These are phyloP conservation scores for Flexamia atlantica DNA, from an alignment of 2,888 invertebrate species.

Conservation along the genomic window DNA sequence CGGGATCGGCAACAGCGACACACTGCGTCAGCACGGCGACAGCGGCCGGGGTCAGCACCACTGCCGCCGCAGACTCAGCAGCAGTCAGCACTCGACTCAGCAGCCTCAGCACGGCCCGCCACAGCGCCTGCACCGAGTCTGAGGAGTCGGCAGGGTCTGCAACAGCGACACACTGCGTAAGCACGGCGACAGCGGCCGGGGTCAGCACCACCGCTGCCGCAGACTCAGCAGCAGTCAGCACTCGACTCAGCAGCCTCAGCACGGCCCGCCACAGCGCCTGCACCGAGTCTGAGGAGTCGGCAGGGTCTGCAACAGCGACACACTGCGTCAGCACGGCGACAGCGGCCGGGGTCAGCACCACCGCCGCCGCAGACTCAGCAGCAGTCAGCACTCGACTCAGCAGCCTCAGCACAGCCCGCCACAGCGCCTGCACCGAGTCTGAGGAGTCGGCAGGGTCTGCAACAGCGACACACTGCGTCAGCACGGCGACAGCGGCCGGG, in stretches of 20 bases:
- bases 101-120: conserved; percentile 16
- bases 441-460: background rate
- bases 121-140: background rate
- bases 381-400: conserved; percentile 17
- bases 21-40: conserved; percentile 38
- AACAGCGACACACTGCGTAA: conserved; percentile 15
- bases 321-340: conserved; percentile 38
- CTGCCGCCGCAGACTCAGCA: background rate
- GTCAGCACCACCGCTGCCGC: conserved; percentile 25
- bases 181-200: background rate
- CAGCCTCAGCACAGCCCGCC: conserved; percentile 16
- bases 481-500: background rate
- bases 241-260: conserved; percentile 25
- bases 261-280: conserved; percentile 6
- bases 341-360: background rate
- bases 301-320: background rate
- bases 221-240: background rate
- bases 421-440: background rate
- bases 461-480: conserved; percentile 16
- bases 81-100: conserved; percentile 17
- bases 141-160: background rate
- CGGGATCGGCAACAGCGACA: background rate
- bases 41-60: background rate
- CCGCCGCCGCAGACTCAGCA: background rate
- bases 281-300: background rate